phyloP scores from a whole-genome alignment of 2,113 vertebrate species.

The Notarius quadriscutis region DNA sequence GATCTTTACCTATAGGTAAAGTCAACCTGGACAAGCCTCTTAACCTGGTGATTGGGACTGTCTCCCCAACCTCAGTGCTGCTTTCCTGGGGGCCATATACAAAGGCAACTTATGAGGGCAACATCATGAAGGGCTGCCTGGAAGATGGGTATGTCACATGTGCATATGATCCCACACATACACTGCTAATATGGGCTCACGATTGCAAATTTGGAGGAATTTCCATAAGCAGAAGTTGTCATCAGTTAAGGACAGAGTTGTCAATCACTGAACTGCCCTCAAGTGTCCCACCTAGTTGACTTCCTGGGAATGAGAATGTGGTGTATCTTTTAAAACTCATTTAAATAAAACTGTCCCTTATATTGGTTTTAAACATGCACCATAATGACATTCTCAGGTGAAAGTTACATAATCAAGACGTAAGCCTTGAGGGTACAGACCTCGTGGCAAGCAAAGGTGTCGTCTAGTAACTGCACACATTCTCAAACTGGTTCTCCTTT shows the following conservation, averaged over 20 bases:
- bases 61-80: constrained; percentile 86
- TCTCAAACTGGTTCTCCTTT: neutral
- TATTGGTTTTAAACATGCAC: neutral
- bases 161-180: neutral
- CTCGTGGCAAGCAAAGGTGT: neutral
- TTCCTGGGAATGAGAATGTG: neutral
- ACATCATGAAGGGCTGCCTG: constrained; percentile 83
- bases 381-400: neutral
- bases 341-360: neutral
- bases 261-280: neutral
- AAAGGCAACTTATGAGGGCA: constrained; percentile 85
- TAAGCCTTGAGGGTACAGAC: neutral
- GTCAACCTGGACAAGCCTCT: constrained; percentile 83
- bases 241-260: neutral
- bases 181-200: neutral
- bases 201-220: too few relatives aligned
- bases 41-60: constrained; percentile 85
- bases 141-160: constrained; percentile 81
- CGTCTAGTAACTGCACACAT: neutral
- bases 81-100: constrained; percentile 90
- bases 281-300: neutral
- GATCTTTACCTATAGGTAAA: constrained; percentile 71
- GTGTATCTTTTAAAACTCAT: neutral
- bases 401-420: neutral
- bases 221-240: neutral